Evolutionary conservation across 2,888 invertebrate species (phyloP).

Genomic region (Lottia scabra): DNA sequence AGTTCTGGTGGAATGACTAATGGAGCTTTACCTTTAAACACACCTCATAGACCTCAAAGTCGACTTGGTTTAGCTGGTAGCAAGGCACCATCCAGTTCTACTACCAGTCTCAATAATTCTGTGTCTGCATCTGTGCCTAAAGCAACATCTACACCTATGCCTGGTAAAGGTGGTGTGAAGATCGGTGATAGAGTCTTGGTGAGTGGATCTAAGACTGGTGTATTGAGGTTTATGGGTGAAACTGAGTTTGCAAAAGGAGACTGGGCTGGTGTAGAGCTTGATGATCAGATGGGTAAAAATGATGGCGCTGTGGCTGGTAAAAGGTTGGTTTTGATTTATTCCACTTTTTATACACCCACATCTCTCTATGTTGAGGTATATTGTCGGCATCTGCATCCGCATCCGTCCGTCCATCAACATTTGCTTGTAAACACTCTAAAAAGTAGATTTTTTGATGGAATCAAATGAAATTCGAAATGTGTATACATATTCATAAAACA

Average conservation of each 20-base stretch:
- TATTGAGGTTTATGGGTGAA: slow-evolving; percentile 85
- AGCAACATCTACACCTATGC: slow-evolving; percentile 29
- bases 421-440: no score
- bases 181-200: slow-evolving; percentile 67
- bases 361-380: no score
- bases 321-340: slow-evolving; percentile 75
- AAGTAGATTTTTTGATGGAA: no score
- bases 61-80: slow-evolving; percentile 36
- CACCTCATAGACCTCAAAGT: slow-evolving; percentile 29
- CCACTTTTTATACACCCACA: no score
- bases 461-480: no score
- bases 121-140: slow-evolving; percentile 22
- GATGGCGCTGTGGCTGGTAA: slow-evolving; percentile 93
- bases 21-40: slow-evolving; percentile 1
- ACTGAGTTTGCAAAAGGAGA: slow-evolving; percentile 93
- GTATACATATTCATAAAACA: no score
- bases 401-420: no score
- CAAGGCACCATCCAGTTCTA: slow-evolving; percentile 26
- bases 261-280: slow-evolving; percentile 96
- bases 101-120: slow-evolving; percentile 37
- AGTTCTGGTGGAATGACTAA: slow-evolving; percentile 27
- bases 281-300: slow-evolving; percentile 94
- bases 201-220: slow-evolving; percentile 80
- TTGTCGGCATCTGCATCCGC: no score
- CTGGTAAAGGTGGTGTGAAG: slow-evolving; percentile 39